These are phyloP conservation scores for Halictus ligatus DNA, from an alignment of 2,888 invertebrate genomes.

Conservation along the genomic window DNA sequence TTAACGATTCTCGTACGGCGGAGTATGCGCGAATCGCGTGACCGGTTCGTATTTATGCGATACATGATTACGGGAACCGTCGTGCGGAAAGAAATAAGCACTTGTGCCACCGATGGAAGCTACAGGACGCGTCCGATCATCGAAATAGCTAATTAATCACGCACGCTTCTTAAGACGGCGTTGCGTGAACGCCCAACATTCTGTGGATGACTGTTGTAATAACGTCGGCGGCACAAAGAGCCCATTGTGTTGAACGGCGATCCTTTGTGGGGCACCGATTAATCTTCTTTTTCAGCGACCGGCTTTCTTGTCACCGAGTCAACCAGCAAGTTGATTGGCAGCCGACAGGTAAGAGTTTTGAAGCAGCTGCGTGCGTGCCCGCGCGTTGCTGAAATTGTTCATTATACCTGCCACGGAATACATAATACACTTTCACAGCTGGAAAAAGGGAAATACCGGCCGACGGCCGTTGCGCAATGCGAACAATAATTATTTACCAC, in stretches of 20 bases:
- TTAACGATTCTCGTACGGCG: background rate
- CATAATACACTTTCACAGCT: slow-evolving; percentile 35
- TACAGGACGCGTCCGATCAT: slow-evolving; percentile 37
- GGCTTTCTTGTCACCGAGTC: slow-evolving; percentile 50
- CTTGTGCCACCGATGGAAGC: slow-evolving; percentile 15
- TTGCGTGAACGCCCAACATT: slow-evolving; percentile 46
- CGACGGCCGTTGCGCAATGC: slow-evolving; percentile 10
- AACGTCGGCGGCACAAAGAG: slow-evolving; percentile 51
- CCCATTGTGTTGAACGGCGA: slow-evolving; percentile 46
- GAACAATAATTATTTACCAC: slow-evolving; percentile 4
- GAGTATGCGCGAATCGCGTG: background rate
- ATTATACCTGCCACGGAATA: slow-evolving; percentile 35
- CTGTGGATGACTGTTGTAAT: slow-evolving; percentile 48
- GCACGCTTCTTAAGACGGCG: slow-evolving; percentile 19
- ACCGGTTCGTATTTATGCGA: background rate
- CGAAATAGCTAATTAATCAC: slow-evolving; percentile 53
- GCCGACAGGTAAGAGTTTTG: slow-evolving; percentile 37
- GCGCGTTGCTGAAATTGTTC: slow-evolving; percentile 37
- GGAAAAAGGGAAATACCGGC: slow-evolving; percentile 16
- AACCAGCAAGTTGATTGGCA: slow-evolving; percentile 50
- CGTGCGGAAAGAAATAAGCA: background rate
- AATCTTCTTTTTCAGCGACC: slow-evolving; percentile 59
- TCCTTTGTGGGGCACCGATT: slow-evolving; percentile 54
- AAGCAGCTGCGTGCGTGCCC: slow-evolving; percentile 40
- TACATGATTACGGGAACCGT: background rate